Evolutionary conservation across 2,888 invertebrate genomes (phyloP).

Genomic region (Pandemis cinnamomeana): DNA sequence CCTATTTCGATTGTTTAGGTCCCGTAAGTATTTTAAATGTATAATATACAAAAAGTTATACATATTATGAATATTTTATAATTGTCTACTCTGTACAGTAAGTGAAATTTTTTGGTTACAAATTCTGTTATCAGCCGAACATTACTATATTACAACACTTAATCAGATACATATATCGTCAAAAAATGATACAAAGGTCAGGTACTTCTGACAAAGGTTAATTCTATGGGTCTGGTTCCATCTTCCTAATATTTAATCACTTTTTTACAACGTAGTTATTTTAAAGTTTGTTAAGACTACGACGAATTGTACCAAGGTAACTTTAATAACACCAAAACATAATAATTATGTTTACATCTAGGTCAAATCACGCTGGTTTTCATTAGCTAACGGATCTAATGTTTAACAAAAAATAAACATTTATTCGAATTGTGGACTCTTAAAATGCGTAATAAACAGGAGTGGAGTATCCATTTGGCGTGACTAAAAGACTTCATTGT

Average conservation of each 20-base stretch:
- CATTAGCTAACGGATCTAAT: background rate
- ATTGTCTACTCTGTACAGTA: no score
- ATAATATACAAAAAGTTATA: no score
- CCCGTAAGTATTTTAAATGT: background rate
- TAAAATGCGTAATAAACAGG: background rate
- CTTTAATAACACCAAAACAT: background rate
- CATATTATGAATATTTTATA: no score
- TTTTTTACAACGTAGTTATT: no score
- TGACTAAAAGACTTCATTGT: constrained; percentile 24
- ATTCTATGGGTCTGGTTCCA: no score
- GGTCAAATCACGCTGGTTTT: background rate
- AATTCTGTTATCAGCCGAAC: no score
- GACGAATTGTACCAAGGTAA: background rate
- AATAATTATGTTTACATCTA: background rate
- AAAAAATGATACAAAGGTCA: no score
- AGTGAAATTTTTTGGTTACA: no score
- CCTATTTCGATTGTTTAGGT: background rate
- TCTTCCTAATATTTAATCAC: no score
- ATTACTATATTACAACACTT: background rate
- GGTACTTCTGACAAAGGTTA: no score
- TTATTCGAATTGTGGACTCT: background rate
- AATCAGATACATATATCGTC: no score
- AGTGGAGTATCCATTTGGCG: constrained; percentile 5
- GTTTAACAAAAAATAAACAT: background rate
- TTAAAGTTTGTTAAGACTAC: background rate